phyloP scores from a whole-genome alignment of 2,888 invertebrate genomes.

The Apeira syringaria region DNA sequence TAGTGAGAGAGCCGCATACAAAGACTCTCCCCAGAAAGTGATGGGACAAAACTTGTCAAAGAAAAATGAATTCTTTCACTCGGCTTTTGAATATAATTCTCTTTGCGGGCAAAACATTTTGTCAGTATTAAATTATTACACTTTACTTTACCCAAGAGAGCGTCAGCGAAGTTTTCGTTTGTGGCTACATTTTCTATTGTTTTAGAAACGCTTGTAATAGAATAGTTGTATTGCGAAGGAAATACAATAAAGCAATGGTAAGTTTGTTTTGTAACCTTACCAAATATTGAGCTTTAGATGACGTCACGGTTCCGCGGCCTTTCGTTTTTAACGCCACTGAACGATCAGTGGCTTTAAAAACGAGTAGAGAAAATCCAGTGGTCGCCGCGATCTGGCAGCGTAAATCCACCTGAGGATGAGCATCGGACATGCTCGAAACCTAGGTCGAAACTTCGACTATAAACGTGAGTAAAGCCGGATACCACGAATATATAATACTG shows the following conservation, averaged over 20 bases:
- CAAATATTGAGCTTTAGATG: neutral
- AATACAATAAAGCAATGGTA: slow-evolving; percentile 1
- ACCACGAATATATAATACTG: too few species aligned
- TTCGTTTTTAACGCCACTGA: neutral
- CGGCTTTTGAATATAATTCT: slow-evolving; percentile 43
- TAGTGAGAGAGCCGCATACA: slow-evolving; percentile 69
- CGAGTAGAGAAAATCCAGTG: too few species aligned
- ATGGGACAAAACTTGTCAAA: slow-evolving; percentile 53
- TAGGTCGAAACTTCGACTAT: too few species aligned
- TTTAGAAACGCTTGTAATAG: slow-evolving; percentile 23
- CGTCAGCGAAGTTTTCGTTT: slow-evolving; percentile 17
- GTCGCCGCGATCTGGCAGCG: too few species aligned
- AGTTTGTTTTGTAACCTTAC: neutral
- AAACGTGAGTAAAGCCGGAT: too few species aligned
- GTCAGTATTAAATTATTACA: slow-evolving; percentile 56
- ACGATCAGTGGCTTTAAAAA: neutral
- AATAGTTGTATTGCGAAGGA: slow-evolving; percentile 41
- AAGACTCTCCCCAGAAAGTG: slow-evolving; percentile 63
- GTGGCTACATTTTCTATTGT: slow-evolving; percentile 19
- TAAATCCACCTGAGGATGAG: too few species aligned
- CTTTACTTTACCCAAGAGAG: slow-evolving; percentile 46
- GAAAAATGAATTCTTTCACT: slow-evolving; percentile 58
- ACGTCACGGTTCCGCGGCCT: neutral
- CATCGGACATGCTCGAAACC: too few species aligned
- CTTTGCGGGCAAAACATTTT: slow-evolving; percentile 41